Conservation (phyloP, 2,113 vertebrate genomes). For the Halcyon senegalensis region DNA sequence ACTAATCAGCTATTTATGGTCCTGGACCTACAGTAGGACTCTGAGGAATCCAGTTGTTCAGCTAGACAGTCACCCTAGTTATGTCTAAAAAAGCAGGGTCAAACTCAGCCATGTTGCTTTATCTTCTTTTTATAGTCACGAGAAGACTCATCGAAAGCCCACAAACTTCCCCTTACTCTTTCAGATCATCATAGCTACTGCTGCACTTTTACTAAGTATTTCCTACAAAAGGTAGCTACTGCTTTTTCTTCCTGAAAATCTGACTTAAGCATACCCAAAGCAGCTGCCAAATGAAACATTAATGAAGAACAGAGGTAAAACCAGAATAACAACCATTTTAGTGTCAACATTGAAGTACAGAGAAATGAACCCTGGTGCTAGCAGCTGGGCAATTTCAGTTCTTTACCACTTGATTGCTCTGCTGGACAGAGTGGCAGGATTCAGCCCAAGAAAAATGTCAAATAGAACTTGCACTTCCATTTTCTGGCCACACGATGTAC, state of each 20-base stretch:
- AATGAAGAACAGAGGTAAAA: neutral
- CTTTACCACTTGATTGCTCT: neutral
- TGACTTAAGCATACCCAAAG: accelerated
- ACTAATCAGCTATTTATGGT: neutral
- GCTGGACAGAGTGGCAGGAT: neutral
- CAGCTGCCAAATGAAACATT: neutral
- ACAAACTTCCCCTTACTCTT: neutral
- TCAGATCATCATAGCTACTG: neutral
- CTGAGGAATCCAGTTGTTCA: neutral
- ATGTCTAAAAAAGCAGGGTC: neutral
- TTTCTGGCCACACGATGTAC: constrained; percentile 51
- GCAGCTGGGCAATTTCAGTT: neutral
- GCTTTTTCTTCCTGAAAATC: neutral
- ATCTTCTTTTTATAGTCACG: neutral
- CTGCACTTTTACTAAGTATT: neutral
- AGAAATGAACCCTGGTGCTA: neutral
- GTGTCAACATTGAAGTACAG: neutral
- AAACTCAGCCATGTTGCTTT: neutral
- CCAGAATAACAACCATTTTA: neutral
- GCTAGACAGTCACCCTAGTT: neutral
- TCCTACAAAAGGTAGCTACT: neutral
- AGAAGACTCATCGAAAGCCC: neutral
- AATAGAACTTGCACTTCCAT: neutral
- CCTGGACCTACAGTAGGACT: neutral
- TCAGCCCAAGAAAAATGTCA: neutral